Conservation (phyloP, 2,888 invertebrate species). For the Caradrina kadenii region DNA sequence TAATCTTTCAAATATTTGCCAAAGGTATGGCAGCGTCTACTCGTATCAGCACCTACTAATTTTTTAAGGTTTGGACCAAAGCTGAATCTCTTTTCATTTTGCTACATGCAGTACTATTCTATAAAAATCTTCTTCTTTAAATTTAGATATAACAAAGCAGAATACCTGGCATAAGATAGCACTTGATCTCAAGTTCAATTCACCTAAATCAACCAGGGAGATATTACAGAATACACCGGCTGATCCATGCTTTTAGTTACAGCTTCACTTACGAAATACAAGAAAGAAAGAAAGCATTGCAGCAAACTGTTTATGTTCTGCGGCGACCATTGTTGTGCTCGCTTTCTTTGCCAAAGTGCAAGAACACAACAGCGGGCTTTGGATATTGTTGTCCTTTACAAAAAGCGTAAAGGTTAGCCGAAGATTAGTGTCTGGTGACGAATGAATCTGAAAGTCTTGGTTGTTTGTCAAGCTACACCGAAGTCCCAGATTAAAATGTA, state of each 20-base stretch:
- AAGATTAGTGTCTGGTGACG: not conserved
- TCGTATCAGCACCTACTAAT: no score
- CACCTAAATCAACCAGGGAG: no score
- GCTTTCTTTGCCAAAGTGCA: conserved; percentile 61
- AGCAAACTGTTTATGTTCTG: conserved; percentile 55
- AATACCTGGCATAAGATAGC: no score
- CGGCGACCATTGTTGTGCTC: conserved; percentile 55
- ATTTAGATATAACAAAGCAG: no score
- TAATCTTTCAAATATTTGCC: no score
- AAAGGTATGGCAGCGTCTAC: no score
- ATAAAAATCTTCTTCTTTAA: no score
- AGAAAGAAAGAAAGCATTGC: conserved; percentile 64
- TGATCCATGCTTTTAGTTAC: conserved; percentile 6
- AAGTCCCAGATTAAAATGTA: conserved; percentile 1
- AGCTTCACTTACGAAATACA: conserved; percentile 52
- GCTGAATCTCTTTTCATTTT: no score
- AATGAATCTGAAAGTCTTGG: conserved; percentile 18
- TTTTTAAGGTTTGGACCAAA: no score
- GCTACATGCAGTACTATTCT: no score
- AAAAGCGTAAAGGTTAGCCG: conserved; percentile 2
- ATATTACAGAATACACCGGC: no score
- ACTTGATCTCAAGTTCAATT: no score
- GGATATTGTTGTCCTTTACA: conserved; percentile 1
- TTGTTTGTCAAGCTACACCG: not conserved
- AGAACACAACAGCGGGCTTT: conserved; percentile 47